phyloP scores from a whole-genome alignment of 1,140 invertebrate genomes.

The Bombus huntii region DNA sequence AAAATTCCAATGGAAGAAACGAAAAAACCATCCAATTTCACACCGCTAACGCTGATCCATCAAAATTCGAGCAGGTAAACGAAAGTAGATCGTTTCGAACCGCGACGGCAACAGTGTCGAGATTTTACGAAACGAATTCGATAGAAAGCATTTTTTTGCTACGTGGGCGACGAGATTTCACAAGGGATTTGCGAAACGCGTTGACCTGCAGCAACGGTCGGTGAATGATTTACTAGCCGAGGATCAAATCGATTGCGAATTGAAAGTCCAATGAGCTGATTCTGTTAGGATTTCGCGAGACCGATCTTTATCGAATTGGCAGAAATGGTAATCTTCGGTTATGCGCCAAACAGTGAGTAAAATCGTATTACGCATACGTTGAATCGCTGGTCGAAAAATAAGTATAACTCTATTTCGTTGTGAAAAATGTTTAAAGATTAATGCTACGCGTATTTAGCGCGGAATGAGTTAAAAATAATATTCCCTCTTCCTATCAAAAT shows the following conservation, averaged over 20 bases:
- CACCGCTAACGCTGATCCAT: not conserved
- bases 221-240: not conserved
- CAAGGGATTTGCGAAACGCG: conserved; percentile 45
- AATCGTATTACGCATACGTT: not conserved
- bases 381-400: not conserved
- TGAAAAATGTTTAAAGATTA: not conserved
- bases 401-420: not conserved
- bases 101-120: not conserved
- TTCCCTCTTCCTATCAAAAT: not conserved
- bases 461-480: not conserved
- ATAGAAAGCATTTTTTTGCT: conserved; percentile 21
- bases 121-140: conserved; percentile 19
- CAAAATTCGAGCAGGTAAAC: not conserved
- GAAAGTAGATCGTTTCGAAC: not conserved
- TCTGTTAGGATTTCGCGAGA: not conserved
- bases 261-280: conserved; percentile 27
- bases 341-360: not conserved
- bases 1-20: not conserved
- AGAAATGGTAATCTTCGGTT: not conserved
- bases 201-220: not conserved
- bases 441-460: not conserved
- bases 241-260: conserved; percentile 18
- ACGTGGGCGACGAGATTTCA: conserved; percentile 34
- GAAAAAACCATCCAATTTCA: not conserved
- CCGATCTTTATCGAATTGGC: not conserved